A percentile compares a stretch with the other conserved stretches of the same genome.
phyloP scores from a whole-genome alignment of 2,797 vertebrate genomes.

The Artibeus lituratus region DNA sequence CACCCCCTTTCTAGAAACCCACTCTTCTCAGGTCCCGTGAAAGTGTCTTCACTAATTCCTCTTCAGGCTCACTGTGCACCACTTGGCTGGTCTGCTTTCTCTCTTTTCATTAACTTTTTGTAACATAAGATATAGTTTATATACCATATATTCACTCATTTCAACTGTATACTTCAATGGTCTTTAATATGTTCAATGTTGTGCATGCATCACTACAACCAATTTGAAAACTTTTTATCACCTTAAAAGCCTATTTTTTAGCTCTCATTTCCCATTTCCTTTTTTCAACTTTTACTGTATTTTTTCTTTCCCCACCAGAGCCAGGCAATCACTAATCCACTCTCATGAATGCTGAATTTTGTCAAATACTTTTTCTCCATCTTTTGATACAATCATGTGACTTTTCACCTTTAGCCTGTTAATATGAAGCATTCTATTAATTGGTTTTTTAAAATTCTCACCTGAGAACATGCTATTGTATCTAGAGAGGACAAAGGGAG shows the following conservation, averaged over 20 bases:
- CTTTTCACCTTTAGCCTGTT: background rate
- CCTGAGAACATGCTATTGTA: no score
- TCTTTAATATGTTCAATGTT: background rate
- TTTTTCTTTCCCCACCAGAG: background rate
- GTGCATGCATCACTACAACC: background rate
- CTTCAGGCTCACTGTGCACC: background rate
- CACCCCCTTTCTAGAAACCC: background rate
- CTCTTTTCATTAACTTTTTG: background rate
- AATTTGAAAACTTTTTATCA: background rate
- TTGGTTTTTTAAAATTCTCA: background rate
- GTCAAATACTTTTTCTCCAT: background rate
- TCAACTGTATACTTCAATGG: background rate
- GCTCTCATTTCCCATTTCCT: background rate
- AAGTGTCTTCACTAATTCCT: no score
- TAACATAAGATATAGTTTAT: background rate
- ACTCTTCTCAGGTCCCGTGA: background rate
- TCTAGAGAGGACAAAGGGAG: no score
- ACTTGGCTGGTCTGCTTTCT: background rate
- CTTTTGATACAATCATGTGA: background rate
- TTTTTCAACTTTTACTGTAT: background rate
- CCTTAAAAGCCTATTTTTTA: background rate
- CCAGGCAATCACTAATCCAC: background rate
- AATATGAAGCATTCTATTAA: background rate
- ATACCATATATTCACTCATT: background rate
- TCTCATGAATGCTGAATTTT: background rate